phyloP scores from a whole-genome alignment of 2,797 vertebrate genomes.

The Graptemys geographica region DNA sequence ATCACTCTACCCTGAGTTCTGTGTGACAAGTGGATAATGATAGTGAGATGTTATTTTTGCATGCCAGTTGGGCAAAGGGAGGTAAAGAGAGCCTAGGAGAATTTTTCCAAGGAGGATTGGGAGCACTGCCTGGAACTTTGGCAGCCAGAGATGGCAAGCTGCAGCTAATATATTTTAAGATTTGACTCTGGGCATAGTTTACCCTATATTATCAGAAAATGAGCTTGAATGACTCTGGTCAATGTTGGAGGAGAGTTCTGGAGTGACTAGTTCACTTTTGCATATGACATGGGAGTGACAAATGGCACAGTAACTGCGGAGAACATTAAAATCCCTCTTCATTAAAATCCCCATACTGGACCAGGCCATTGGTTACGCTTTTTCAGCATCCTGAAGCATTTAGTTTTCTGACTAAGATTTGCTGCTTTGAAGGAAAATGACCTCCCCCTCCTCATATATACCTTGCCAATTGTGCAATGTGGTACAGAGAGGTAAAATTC shows the following conservation, averaged over 20 bases:
- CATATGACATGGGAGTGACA: neutral
- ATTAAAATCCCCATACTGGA: neutral
- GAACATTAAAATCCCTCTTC: neutral
- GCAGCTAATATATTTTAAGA: slow-evolving; percentile 64
- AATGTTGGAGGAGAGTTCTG: fast-evolving
- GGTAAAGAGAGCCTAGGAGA: slow-evolving; percentile 16
- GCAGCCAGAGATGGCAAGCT: slow-evolving; percentile 40
- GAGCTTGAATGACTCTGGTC: slow-evolving; percentile 17
- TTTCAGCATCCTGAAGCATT: neutral
- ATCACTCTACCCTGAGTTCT: slow-evolving; percentile 26
- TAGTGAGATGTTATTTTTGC: slow-evolving; percentile 8
- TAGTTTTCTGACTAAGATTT: neutral
- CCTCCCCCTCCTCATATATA: neutral
- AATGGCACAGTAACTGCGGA: neutral
- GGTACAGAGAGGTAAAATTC: neutral
- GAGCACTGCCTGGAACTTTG: slow-evolving; percentile 41
- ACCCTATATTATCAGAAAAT: slow-evolving; percentile 24
- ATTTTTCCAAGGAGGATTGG: slow-evolving; percentile 18
- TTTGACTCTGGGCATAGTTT: neutral
- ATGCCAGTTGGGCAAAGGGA: slow-evolving; percentile 13
- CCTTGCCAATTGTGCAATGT: neutral
- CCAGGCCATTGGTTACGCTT: neutral
- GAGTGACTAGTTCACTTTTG: neutral
- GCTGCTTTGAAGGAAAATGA: neutral
- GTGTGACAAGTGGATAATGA: slow-evolving; percentile 23